Conservation (phyloP, 2,888 invertebrate species). For the Meiosimyza platycephala region DNA sequence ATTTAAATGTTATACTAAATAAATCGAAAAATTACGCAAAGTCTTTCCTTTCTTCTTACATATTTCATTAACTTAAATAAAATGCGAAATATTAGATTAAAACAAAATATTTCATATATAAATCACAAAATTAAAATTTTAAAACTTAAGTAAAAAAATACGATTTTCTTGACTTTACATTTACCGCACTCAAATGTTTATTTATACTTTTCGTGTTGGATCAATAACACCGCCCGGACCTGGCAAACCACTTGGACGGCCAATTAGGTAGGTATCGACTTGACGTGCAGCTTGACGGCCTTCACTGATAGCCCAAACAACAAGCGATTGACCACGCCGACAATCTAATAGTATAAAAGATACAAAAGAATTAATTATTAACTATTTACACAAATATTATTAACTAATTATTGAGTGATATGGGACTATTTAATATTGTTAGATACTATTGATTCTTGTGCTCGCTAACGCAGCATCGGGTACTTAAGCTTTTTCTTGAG, state of each 20-base stretch:
- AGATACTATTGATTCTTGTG: no score
- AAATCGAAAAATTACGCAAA: conserved; percentile 12
- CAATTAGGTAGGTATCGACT: conserved; percentile 86
- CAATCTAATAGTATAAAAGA: conserved; percentile 77
- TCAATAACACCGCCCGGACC: conserved; percentile 90
- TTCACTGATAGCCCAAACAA: conserved; percentile 98
- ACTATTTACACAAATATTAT: not conserved
- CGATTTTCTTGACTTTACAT: not conserved
- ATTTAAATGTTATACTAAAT: conserved; percentile 8
- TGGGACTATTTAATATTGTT: no score
- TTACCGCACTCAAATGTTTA: not conserved
- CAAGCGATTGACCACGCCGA: conserved; percentile 97
- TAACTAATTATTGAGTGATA: not conserved
- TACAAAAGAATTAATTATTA: not conserved
- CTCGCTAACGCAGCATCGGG: no score
- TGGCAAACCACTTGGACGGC: conserved; percentile 81
- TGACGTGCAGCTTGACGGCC: conserved; percentile 97
- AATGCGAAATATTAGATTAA: conserved; percentile 28
- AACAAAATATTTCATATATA: conserved; percentile 26
- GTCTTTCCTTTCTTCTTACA: conserved; percentile 16
- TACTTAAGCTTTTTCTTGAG: no score
- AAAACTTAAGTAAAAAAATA: conserved; percentile 12
- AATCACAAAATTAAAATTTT: conserved; percentile 35
- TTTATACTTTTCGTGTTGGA: conserved; percentile 54
- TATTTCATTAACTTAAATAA: conserved; percentile 30